Evolutionary conservation across 2,888 invertebrate genomes (phyloP), one percentile per base, ranked within the genome.

Genomic region (Acrobasis suavella): DNA sequence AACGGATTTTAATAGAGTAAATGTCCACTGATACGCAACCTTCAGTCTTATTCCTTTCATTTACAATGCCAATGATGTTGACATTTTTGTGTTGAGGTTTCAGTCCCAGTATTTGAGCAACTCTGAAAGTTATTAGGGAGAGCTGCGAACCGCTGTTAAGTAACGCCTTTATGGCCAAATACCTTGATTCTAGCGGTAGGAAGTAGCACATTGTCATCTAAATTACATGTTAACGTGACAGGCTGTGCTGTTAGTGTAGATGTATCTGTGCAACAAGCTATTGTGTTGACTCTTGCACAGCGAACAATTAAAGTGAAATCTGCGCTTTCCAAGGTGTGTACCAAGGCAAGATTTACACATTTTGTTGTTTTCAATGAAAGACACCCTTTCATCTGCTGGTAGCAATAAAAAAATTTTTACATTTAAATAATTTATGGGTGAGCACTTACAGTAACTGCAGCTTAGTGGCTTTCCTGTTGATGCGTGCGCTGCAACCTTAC

Each of bases 401-500:
- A 64, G 17, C 12, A 62, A 10, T 64, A 65, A 50, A 58, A 67
- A 69, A 17, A n/a, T 62, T 63, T 15, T 55, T 15, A 49, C 69
- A 69, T 39, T 12, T 37, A 62, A 60, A 66, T 58, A 69, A 49
- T 63, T 67, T 69, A 58, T 67, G 67, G 14, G 54, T n/a, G 5
- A 39, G 9, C 38, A 64, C 66, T 67, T 64, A 66, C 67, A 69
- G 50, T 46, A 58, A 56, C 32, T 16, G 61, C 61, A n/a, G n/a
- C n/a, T n/a, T n/a, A n/a, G n/a, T n/a, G n/a, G n/a, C n/a, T n/a
- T n/a, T n/a, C n/a, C n/a, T n/a, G n/a, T n/a, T n/a, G n/a, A n/a
- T n/a, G n/a, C n/a, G n/a, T n/a, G n/a, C n/a, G n/a, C n/a, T n/a
- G n/a, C n/a, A n/a, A n/a, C n/a, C n/a, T n/a, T n/a, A n/a, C n/a